These are phyloP conservation scores for Limnephilus marmoratus DNA, from an alignment of 2,888 invertebrate genomes.

Conservation along the genomic window DNA sequence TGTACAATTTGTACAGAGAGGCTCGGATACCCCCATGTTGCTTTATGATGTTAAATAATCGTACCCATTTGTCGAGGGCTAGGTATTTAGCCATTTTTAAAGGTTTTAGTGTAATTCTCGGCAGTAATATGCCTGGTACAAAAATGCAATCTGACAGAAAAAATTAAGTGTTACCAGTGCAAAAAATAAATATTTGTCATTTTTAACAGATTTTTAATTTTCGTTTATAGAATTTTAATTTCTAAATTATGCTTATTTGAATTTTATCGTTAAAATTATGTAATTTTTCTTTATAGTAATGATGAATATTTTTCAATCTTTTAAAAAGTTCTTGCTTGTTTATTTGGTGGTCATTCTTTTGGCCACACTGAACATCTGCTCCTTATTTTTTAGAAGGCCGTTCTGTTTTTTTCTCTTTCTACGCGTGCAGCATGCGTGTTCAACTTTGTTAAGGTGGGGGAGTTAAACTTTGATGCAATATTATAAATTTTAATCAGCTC, in stretches of 20 bases:
- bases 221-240: not conserved
- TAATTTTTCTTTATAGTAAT: not conserved
- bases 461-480: not conserved
- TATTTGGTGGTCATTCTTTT: not conserved
- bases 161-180: constrained; percentile 7
- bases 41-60: constrained; percentile 81
- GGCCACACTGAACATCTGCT: constrained; percentile 42
- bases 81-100: constrained; percentile 80
- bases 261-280: not conserved
- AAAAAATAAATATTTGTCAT: not conserved
- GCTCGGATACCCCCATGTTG: constrained; percentile 85
- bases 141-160: constrained; percentile 39
- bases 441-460: not conserved
- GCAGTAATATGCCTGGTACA: not conserved
- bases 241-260: not conserved
- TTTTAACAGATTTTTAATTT: not conserved
- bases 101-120: not conserved
- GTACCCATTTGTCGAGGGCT: constrained; percentile 84
- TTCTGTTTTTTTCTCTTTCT: constrained; percentile 23
- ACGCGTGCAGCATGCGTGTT: constrained; percentile 18
- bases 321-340: not conserved
- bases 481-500: not conserved
- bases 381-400: not conserved
- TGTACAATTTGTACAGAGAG: constrained; percentile 83
- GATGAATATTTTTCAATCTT: not conserved